Evolutionary conservation across 1,140 invertebrate genomes (phyloP).

Genomic region (Rhagoletis zephyria): DNA sequence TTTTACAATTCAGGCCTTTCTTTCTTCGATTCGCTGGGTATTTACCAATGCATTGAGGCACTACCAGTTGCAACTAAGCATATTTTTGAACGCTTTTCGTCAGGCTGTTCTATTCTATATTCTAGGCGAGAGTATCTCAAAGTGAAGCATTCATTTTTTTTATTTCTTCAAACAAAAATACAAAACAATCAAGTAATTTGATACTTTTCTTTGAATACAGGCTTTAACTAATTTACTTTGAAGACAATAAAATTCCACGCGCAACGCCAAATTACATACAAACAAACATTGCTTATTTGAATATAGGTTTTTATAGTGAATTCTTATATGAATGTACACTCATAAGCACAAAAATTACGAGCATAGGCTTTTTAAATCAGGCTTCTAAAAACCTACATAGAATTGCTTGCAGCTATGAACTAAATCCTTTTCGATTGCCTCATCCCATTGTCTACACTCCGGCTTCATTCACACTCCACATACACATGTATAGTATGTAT

Average conservation of each 20-base stretch:
- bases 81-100: no score
- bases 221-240: background rate
- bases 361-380: no score
- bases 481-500: background rate
- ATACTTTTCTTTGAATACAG: background rate
- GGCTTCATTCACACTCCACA: background rate
- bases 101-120: no score
- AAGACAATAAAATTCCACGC: background rate
- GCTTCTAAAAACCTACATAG: no score
- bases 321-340: no score
- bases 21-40: no score
- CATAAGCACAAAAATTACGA: no score
- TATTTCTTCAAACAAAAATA: slow-evolving; percentile 10
- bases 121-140: no score
- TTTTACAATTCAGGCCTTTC: no score
- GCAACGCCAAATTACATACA: background rate
- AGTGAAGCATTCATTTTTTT: no score
- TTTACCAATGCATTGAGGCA: no score
- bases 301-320: background rate
- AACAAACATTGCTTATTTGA: background rate
- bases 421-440: background rate
- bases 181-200: background rate
- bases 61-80: no score
- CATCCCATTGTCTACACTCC: background rate
- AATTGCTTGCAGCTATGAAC: background rate